Conservation (phyloP, 2,888 invertebrate genomes). For the Apoderus coryli region DNA sequence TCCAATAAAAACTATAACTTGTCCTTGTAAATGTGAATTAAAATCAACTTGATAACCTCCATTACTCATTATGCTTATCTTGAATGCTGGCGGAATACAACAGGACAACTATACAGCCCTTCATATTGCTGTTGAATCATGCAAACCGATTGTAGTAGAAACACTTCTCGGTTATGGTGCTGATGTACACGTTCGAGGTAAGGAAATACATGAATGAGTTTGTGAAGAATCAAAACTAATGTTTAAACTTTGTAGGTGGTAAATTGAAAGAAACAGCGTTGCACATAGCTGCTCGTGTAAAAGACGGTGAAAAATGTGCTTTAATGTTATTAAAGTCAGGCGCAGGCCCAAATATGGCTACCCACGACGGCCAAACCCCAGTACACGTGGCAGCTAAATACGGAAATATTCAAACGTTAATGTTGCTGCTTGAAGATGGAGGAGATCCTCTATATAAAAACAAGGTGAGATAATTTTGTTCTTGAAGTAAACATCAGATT, state of each 20-base stretch:
- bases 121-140: constrained; percentile 92
- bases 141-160: constrained; percentile 89
- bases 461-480: constrained; percentile 38
- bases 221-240: background rate
- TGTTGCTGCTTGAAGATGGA: constrained; percentile 80
- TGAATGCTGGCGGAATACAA: constrained; percentile 11
- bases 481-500: constrained; percentile 1
- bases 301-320: constrained; percentile 85
- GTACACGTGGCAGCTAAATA: constrained; percentile 90
- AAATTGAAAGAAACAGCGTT: constrained; percentile 85
- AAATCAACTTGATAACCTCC: background rate
- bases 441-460: constrained; percentile 87
- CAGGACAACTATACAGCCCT: constrained; percentile 96
- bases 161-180: constrained; percentile 93
- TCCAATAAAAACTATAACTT: background rate
- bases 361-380: constrained; percentile 93
- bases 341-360: constrained; percentile 88
- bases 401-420: constrained; percentile 77
- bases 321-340: constrained; percentile 96
- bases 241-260: constrained; percentile 42
- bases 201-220: too few relatives aligned
- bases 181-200: constrained; percentile 83
- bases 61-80: constrained; percentile 3
- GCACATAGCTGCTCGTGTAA: constrained; percentile 91
- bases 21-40: background rate